Evolutionary conservation across 2,113 vertebrate species (phyloP).

Genomic region (Sigmodon hispidus): DNA sequence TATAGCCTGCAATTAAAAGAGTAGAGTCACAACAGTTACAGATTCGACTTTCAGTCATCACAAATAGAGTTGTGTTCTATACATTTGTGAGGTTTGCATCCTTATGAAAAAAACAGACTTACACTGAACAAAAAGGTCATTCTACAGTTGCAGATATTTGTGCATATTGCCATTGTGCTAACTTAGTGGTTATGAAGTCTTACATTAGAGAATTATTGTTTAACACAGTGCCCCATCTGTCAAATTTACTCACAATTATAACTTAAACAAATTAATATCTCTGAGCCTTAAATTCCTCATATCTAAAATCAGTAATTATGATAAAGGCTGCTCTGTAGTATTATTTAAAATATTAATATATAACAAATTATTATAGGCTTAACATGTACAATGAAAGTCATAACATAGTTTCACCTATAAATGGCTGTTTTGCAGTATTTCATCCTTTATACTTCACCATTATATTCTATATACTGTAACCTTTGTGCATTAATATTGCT

Average conservation of each 20-base stretch:
- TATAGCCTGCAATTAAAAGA: neutral
- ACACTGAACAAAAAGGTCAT: neutral
- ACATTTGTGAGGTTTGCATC: neutral
- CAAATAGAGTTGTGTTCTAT: neutral
- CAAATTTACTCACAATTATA: neutral
- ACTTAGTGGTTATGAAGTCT: neutral
- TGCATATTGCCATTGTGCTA: neutral
- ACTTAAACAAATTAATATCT: neutral
- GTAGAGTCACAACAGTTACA: neutral
- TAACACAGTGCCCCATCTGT: neutral
- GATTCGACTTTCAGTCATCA: neutral
- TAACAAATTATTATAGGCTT: neutral
- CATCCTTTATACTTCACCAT: neutral
- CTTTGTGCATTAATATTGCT: no score
- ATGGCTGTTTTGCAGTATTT: neutral
- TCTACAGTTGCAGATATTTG: neutral
- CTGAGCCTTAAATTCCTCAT: neutral
- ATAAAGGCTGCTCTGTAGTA: neutral
- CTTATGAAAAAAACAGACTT: conserved; percentile 12
- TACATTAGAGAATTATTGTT: neutral
- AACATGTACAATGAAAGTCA: neutral
- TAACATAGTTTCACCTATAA: neutral
- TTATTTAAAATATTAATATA: neutral
- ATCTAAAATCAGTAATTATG: neutral
- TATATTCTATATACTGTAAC: neutral